These are phyloP conservation scores for Cyprinodon diabolis DNA, from an alignment of 2,797 vertebrate genomes.

Conservation along the genomic window DNA sequence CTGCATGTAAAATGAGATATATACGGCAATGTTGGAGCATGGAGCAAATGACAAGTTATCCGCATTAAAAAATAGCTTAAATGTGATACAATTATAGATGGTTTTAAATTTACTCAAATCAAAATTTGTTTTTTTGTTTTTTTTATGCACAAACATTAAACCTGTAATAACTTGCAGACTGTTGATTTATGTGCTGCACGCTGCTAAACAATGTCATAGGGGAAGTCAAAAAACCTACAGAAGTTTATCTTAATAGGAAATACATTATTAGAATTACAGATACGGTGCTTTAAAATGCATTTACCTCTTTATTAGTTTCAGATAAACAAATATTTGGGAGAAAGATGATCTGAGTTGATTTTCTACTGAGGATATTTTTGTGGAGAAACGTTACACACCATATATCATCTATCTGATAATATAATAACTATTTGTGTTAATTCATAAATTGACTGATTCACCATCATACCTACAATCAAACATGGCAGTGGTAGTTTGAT, in stretches of 20 bases:
- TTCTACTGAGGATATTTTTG: too few species aligned
- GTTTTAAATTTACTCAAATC: neutral
- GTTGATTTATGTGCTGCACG: constrained; percentile 46
- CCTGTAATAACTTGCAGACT: constrained; percentile 9
- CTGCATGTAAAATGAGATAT: constrained; percentile 19
- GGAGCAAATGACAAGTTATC: constrained; percentile 44
- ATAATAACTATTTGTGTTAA: neutral
- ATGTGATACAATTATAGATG: neutral
- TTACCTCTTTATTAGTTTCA: neutral
- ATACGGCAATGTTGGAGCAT: constrained; percentile 6
- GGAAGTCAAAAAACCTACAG: constrained; percentile 14
- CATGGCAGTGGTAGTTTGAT: too few species aligned
- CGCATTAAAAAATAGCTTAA: neutral
- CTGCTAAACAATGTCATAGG: neutral
- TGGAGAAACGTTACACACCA: neutral
- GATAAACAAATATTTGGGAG: neutral
- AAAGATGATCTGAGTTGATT: neutral
- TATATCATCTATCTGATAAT: neutral
- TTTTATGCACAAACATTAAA: constrained; percentile 4
- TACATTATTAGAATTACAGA: neutral
- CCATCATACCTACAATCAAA: too few species aligned
- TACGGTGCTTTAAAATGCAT: neutral
- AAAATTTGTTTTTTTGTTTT: neutral
- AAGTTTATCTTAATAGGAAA: constrained; percentile 15
- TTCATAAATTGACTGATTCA: neutral